Evolutionary conservation across 2,797 vertebrate species (phyloP).

Genomic region (Percopsis omiscomaycus): DNA sequence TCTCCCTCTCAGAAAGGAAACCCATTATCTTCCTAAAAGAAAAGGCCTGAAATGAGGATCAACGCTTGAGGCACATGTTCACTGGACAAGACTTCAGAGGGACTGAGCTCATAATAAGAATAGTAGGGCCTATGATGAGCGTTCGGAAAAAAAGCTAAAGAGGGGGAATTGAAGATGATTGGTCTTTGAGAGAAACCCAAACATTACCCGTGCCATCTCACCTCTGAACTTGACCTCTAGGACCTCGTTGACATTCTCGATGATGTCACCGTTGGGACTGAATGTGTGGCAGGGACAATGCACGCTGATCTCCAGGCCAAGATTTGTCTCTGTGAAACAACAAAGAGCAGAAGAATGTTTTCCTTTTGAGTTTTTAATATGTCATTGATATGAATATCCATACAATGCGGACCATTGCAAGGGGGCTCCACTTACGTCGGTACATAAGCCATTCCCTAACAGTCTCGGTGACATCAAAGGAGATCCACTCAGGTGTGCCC

Average conservation of each 20-base stretch:
- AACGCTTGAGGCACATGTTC: constrained; percentile 47
- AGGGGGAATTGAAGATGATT: background rate
- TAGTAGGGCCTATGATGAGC: constrained; percentile 19
- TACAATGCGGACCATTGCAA: constrained; percentile 29
- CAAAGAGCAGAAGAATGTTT: constrained; percentile 38
- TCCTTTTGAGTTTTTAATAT: constrained; percentile 18
- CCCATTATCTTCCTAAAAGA: constrained; percentile 60
- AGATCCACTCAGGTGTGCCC: constrained; percentile 91
- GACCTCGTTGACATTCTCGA: constrained; percentile 88
- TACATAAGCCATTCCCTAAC: constrained; percentile 94
- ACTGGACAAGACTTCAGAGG: constrained; percentile 31
- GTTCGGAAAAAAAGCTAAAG: constrained; percentile 27
- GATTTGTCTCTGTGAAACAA: constrained; percentile 86
- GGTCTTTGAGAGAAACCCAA: constrained; percentile 3
- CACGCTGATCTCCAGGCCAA: constrained; percentile 95
- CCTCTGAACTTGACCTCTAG: constrained; percentile 97
- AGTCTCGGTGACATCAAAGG: constrained; percentile 95
- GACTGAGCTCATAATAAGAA: constrained; percentile 33
- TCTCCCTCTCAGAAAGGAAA: constrained; percentile 60
- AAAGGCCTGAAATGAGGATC: constrained; percentile 45
- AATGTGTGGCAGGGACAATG: constrained; percentile 97
- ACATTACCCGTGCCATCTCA: constrained; percentile 58
- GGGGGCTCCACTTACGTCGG: constrained; percentile 81
- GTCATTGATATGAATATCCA: constrained; percentile 1
- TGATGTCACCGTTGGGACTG: constrained; percentile 90